phyloP scores from a whole-genome alignment of 1,140 invertebrate genomes.

The Zaprionus africanus region DNA sequence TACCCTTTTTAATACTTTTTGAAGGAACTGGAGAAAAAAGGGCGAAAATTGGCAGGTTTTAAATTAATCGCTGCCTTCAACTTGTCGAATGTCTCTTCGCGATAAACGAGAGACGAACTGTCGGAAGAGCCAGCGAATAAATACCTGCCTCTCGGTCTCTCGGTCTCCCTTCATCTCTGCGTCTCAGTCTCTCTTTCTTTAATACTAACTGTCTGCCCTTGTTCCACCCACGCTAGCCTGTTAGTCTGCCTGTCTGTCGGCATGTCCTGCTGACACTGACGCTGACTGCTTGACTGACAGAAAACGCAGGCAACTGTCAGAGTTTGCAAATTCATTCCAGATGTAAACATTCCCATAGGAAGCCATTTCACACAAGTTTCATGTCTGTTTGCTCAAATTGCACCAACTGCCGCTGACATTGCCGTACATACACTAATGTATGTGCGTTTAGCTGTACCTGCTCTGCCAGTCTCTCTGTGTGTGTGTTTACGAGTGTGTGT shows the following conservation, averaged over 20 bases:
- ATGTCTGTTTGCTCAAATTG: conserved; percentile 68
- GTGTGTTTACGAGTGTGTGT: background rate
- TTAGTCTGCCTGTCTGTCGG: conserved; percentile 20
- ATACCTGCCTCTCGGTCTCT: conserved; percentile 40
- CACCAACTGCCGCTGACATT: conserved; percentile 64
- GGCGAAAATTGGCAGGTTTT: conserved; percentile 59
- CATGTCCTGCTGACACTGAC: conserved; percentile 58
- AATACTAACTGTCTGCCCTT: background rate
- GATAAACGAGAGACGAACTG: conserved; percentile 55
- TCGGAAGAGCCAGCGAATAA: conserved; percentile 34
- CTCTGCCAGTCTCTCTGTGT: background rate
- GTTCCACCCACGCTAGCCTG: too few species aligned
- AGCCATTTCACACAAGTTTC: conserved; percentile 72
- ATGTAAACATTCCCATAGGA: conserved; percentile 75
- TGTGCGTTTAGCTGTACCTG: conserved; percentile 1
- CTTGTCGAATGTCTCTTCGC: conserved; percentile 44
- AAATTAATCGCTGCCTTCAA: conserved; percentile 68
- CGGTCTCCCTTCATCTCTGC: background rate
- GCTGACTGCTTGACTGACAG: conserved; percentile 69
- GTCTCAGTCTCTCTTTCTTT: background rate
- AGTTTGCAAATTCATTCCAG: conserved; percentile 75
- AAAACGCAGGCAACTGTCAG: conserved; percentile 72
- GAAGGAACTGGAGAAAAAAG: conserved; percentile 26
- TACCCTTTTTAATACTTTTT: background rate
- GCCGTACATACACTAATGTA: background rate